A percentile compares a stretch with the other conserved stretches of the same genome.
Conservation (phyloP, 2,113 vertebrate species). For the Lepisosteus osseus region DNA sequence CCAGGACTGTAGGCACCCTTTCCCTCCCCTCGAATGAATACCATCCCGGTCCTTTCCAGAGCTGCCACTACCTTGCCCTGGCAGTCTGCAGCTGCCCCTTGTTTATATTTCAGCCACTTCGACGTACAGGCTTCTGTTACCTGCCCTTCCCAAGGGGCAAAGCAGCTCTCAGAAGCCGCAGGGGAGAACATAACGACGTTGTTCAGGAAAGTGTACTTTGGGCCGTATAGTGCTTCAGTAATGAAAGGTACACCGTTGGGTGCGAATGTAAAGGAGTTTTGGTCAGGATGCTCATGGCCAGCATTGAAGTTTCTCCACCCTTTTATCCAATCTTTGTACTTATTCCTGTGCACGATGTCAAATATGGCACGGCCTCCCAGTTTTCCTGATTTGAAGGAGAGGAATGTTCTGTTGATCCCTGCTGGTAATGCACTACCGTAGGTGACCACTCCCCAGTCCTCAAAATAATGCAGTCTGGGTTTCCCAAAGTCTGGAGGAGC, state of each 20-base stretch:
- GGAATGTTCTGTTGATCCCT: slow-evolving; percentile 80
- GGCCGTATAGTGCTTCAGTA: slow-evolving; percentile 93
- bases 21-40: slow-evolving; percentile 91
- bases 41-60: slow-evolving; percentile 73
- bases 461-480: slow-evolving; percentile 85
- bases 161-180: slow-evolving; percentile 76
- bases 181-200: slow-evolving; percentile 89
- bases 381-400: slow-evolving; percentile 97
- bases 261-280: slow-evolving; percentile 94
- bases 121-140: slow-evolving; percentile 92
- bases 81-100: slow-evolving; percentile 78
- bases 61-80: slow-evolving; percentile 81
- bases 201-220: slow-evolving; percentile 92
- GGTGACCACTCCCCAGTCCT: slow-evolving; percentile 97
- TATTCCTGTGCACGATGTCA: slow-evolving; percentile 89
- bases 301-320: slow-evolving; percentile 97
- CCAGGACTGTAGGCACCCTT: slow-evolving; percentile 79
- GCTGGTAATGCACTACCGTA: slow-evolving; percentile 84
- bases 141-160: slow-evolving; percentile 91
- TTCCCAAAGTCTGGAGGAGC: slow-evolving; percentile 84
- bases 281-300: slow-evolving; percentile 94
- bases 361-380: slow-evolving; percentile 94
- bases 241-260: slow-evolving; percentile 91
- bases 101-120: slow-evolving; percentile 94
- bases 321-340: slow-evolving; percentile 92